Evolutionary conservation across 2,888 invertebrate genomes (phyloP).

Genomic region (Nemapogon koenigi): DNA sequence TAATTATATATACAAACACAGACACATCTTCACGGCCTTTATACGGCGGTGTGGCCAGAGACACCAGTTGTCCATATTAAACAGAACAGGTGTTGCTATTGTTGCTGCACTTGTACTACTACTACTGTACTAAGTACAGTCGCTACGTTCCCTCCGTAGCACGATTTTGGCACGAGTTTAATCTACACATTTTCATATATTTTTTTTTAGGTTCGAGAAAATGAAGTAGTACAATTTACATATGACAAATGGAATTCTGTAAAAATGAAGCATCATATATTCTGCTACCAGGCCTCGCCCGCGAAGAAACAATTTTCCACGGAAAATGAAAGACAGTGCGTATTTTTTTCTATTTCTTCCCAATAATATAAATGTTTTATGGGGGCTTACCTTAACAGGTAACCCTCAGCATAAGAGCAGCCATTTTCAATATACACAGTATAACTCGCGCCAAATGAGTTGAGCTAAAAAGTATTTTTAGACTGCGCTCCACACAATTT

Average conservation of each 20-base stretch:
- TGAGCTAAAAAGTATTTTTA: too few species aligned
- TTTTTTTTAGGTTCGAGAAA: constrained; percentile 71
- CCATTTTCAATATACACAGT: too few species aligned
- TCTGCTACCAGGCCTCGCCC: constrained; percentile 87
- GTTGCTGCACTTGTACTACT: too few species aligned
- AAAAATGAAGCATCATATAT: constrained; percentile 87
- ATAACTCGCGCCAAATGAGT: too few species aligned
- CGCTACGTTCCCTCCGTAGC: too few species aligned
- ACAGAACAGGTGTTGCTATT: too few species aligned
- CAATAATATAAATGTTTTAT: not conserved
- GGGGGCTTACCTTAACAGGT: not conserved
- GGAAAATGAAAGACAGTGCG: constrained; percentile 71
- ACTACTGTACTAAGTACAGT: too few species aligned
- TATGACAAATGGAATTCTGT: constrained; percentile 85
- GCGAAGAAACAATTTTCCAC: constrained; percentile 82
- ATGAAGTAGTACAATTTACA: constrained; percentile 82
- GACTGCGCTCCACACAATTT: too few species aligned
- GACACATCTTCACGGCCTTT: too few species aligned
- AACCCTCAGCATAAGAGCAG: not conserved
- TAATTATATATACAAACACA: too few species aligned
- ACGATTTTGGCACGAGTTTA: not conserved
- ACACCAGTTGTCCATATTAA: too few species aligned
- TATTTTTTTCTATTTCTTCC: constrained; percentile 12
- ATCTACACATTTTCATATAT: constrained; percentile 12
- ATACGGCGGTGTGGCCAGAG: too few species aligned